Evolutionary conservation across 2,888 invertebrate genomes (phyloP), one percentile per base, ranked within the genome.

Genomic region (Eudasyphora cyanicolor): DNA sequence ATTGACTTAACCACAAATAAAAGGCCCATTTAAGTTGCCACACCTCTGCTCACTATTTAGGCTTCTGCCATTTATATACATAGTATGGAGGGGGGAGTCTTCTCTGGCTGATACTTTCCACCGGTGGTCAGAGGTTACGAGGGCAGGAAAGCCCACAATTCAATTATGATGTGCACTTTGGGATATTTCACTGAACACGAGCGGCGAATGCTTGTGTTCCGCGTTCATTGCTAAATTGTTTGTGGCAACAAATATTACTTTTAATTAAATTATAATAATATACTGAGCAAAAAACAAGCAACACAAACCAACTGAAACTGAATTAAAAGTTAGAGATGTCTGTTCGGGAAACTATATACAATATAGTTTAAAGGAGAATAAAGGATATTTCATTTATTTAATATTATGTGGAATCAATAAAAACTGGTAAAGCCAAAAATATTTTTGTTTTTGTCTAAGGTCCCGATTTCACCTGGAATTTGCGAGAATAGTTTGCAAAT

Each of bases 251-350:
- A 38, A 73, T 73, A 60, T 71, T 57, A 71, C 38, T 57, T 73
- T 57, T 73, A 73, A 73, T 73, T 73, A 73, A 73, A 73, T 73
- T 71, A 73, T 57, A 73, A 73, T 57, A 57, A 24, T 54, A 1
- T 70, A 19, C 32, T n/a, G 64, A 38, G 29, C 6, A 35, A 64
- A 12, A 32, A 29, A 38, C 19, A 4, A 38, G n/a, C n/a, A n/a
- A n/a, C n/a, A n/a, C n/a, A n/a, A n/a, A n/a, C n/a, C n/a, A n/a
- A n/a, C n/a, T n/a, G n/a, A n/a, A n/a, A n/a, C n/a, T n/a, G n/a
- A n/a, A n/a, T n/a, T n/a, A n/a, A n/a, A n/a, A n/a, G n/a, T n/a
- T 21, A 54, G 24, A 54, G 21, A 54, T 45, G 21, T 1, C n/a
- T 21, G 24, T 8, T 54, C 10, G 54, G 7, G 54, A n/a, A n/a